Conservation (phyloP, 1,140 invertebrate species). For the Babylonia areolata region DNA sequence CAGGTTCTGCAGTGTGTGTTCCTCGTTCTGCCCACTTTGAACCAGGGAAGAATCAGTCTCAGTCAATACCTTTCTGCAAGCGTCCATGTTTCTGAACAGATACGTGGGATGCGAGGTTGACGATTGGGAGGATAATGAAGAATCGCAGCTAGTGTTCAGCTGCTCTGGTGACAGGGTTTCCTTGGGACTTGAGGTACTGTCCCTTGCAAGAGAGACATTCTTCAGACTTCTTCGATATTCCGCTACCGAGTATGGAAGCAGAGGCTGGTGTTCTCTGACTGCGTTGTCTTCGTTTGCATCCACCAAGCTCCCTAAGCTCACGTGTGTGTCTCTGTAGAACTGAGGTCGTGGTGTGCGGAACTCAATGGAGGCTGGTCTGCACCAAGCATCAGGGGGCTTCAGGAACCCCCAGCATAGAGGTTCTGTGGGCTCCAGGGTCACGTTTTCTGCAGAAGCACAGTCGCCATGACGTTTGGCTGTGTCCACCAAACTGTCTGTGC, state of each 20-base stretch:
- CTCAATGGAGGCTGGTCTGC: not conserved
- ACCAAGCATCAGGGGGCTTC: not conserved
- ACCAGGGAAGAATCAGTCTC: not conserved
- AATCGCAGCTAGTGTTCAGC: not conserved
- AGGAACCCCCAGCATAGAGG: not conserved
- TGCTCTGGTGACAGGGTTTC: not conserved
- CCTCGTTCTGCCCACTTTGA: not conserved
- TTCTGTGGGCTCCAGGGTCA: not conserved
- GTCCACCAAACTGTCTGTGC: not conserved
- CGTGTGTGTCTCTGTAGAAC: not conserved
- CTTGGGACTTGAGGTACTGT: not conserved
- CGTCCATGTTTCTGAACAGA: too few species aligned
- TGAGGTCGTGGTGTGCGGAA: not conserved
- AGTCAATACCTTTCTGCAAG: too few species aligned
- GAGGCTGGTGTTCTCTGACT: not conserved
- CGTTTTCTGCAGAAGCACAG: not conserved
- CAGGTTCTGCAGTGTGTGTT: not conserved
- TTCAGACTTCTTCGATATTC: not conserved
- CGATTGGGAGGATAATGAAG: not conserved
- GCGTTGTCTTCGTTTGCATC: not conserved
- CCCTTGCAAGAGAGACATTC: not conserved
- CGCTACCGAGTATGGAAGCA: constrained; percentile 9
- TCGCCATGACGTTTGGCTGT: not conserved
- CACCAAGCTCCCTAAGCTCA: not conserved
- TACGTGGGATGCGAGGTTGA: not conserved